These are phyloP conservation scores for Pungitius pungitius DNA, from an alignment of 2,113 vertebrate species.

Conservation along the genomic window DNA sequence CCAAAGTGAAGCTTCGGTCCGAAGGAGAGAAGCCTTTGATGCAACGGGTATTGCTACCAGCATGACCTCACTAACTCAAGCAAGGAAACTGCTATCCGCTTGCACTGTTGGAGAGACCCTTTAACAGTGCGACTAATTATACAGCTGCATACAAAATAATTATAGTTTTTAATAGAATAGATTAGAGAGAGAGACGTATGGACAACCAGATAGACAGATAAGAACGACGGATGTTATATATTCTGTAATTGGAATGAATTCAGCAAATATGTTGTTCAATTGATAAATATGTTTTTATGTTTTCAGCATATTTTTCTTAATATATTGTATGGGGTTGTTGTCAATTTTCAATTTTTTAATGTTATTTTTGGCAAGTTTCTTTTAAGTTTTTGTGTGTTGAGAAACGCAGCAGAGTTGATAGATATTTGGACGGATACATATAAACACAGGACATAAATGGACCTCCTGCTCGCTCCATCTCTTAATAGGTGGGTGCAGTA, in stretches of 20 bases:
- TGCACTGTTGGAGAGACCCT: slow-evolving; percentile 19
- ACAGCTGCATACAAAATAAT: slow-evolving; percentile 23
- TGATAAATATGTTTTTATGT: background rate
- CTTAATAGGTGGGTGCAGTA: slow-evolving; percentile 46
- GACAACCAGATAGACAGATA: background rate
- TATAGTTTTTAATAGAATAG: background rate
- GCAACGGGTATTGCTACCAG: slow-evolving; percentile 14
- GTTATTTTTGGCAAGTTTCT: background rate
- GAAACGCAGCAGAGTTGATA: slow-evolving; percentile 1
- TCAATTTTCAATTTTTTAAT: background rate
- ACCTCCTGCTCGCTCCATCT: slow-evolving; percentile 22
- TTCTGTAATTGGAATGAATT: too few species aligned
- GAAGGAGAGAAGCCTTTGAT: slow-evolving; percentile 47
- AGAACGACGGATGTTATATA: background rate
- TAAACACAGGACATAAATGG: slow-evolving; percentile 30
- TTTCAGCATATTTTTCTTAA: background rate
- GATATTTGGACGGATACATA: slow-evolving; percentile 14
- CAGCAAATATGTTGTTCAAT: background rate
- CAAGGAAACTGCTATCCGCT: slow-evolving; percentile 20
- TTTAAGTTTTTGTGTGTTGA: background rate
- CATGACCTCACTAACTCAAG: slow-evolving; percentile 36
- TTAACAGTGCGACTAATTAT: slow-evolving; percentile 30
- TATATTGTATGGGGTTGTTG: background rate
- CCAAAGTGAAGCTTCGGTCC: slow-evolving; percentile 37
- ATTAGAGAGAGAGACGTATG: background rate